Percentiles rank a stretch among this genome's conserved stretches.
Conservation (phyloP, 2,113 vertebrate genomes). For the Pipra filicauda region DNA sequence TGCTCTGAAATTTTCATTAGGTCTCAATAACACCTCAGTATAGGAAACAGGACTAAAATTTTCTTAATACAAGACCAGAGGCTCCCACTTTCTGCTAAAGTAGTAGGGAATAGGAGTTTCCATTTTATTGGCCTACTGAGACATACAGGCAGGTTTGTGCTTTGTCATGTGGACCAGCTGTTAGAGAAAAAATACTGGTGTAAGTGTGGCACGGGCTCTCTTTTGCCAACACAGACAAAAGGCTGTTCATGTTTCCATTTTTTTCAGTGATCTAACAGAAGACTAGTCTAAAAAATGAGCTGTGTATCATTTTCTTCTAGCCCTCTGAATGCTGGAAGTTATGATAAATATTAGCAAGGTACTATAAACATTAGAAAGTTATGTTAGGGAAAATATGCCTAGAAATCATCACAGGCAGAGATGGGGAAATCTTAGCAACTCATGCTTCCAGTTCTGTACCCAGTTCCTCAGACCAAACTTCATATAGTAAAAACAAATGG, state of each 20-base stretch:
- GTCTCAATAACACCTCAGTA: not conserved
- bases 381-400: not conserved
- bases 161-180: not conserved
- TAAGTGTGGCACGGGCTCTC: not conserved
- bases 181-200: not conserved
- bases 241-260: not conserved
- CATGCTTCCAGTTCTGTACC: not conserved
- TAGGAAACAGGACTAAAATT: not conserved
- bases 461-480: not conserved
- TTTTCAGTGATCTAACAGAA: not conserved
- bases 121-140: not conserved
- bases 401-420: not conserved
- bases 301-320: not conserved
- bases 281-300: not conserved
- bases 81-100: not conserved
- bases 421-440: not conserved
- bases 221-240: not conserved
- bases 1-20: not conserved
- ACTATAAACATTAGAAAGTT: not conserved
- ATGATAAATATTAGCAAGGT: not conserved
- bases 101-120: not conserved
- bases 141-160: not conserved
- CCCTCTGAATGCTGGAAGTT: not conserved
- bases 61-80: not conserved
- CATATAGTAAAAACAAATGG: not conserved